Conservation (phyloP, 2,888 invertebrate species). For the Strigamia crassipes region DNA sequence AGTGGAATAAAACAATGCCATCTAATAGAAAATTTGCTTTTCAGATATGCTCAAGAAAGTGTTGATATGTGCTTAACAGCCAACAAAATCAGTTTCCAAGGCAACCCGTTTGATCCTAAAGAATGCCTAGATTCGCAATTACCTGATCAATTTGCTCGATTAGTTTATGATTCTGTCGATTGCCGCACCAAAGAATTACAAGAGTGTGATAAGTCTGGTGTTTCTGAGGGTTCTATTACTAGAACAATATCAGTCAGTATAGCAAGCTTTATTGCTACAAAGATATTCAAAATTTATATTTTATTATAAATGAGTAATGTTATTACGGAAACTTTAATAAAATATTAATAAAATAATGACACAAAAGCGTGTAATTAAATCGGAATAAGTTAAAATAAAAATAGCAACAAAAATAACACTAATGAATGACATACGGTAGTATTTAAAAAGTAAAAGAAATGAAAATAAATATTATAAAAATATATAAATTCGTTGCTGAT, state of each 20-base stretch:
- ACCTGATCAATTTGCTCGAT: not conserved
- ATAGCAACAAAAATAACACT: no score
- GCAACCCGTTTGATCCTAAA: not conserved
- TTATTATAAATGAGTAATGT: no score
- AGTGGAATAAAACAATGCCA: not conserved
- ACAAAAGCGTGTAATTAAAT: no score
- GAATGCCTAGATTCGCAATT: not conserved
- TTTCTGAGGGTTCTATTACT: not conserved
- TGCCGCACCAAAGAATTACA: not conserved
- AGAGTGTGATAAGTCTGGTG: not conserved
- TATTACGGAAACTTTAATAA: no score
- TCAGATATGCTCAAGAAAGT: not conserved
- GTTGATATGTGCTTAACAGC: not conserved
- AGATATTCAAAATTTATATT: no score
- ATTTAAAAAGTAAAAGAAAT: no score
- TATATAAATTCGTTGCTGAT: not conserved
- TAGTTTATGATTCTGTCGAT: not conserved
- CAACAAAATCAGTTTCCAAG: not conserved
- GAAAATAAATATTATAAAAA: no score
- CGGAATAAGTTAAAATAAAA: no score
- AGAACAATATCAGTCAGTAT: not conserved
- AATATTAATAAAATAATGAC: no score
- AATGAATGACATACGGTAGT: no score
- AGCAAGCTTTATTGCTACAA: no score
- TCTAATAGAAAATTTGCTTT: no score